Evolutionary conservation across 2,888 invertebrate species (phyloP).

Genomic region (Bellardia pandia): DNA sequence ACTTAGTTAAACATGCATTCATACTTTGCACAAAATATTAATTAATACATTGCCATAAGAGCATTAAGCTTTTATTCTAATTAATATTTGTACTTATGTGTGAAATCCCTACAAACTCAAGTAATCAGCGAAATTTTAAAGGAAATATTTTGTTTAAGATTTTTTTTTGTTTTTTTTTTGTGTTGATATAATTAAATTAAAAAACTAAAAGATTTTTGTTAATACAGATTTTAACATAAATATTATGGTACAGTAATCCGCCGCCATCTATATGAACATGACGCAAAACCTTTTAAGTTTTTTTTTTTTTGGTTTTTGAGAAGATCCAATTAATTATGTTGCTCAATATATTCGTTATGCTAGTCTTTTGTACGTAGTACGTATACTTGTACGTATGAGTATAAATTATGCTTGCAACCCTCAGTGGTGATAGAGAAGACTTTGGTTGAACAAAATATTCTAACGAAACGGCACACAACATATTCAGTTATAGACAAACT

Average conservation of each 20-base stretch:
- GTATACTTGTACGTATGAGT: not conserved
- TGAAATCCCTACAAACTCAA: not conserved
- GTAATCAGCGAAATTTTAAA: not conserved
- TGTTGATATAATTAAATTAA: conserved; percentile 15
- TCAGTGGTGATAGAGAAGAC: conserved; percentile 19
- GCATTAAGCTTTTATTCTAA: conserved; percentile 13
- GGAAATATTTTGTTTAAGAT: not conserved
- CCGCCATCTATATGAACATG: conserved; percentile 28
- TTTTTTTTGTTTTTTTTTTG: not conserved
- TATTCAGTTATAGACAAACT: not conserved
- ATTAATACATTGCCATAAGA: not conserved
- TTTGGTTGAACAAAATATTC: conserved; percentile 31
- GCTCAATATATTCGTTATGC: conserved; percentile 46
- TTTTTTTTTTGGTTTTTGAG: conserved; percentile 3
- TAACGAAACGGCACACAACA: conserved; percentile 20
- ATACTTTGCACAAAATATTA: not conserved
- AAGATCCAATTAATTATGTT: conserved; percentile 68
- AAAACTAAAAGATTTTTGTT: conserved; percentile 13
- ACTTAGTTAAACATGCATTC: not conserved
- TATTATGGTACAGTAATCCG: conserved; percentile 49
- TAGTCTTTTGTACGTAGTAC: not conserved
- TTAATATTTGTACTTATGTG: not conserved
- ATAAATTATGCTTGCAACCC: conserved; percentile 58
- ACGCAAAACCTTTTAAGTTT: conserved; percentile 28
- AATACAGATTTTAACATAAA: conserved; percentile 32